Percentiles rank a stretch among this genome's conserved stretches.
Evolutionary conservation across 2,888 invertebrate genomes (phyloP).

Genomic region (Aleiodes testaceus): DNA sequence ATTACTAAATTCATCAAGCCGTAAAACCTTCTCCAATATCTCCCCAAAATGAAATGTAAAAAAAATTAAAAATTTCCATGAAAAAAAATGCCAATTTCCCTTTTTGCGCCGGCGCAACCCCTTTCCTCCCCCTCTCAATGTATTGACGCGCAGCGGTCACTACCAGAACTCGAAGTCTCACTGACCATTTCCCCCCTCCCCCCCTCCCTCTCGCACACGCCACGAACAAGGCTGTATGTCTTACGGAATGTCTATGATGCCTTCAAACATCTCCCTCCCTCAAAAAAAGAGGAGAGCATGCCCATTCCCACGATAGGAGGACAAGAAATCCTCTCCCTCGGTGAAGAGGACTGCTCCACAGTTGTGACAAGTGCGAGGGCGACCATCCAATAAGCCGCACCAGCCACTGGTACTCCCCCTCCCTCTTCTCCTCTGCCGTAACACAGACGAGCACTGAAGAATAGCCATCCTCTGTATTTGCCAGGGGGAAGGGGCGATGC

Average conservation of each 20-base stretch:
- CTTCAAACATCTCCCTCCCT: constrained; percentile 56
- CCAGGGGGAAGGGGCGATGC: neutral
- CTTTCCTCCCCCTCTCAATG: constrained; percentile 65
- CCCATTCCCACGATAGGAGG: constrained; percentile 45
- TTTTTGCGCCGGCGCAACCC: constrained; percentile 67
- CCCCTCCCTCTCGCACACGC: constrained; percentile 38
- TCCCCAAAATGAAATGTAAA: neutral
- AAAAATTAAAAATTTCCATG: neutral
- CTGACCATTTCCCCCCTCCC: constrained; percentile 60
- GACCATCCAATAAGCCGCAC: constrained; percentile 70
- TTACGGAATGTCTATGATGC: constrained; percentile 71
- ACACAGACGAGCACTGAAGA: too few species aligned
- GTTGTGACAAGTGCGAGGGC: constrained; percentile 68
- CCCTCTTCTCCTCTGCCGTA: constrained; percentile 32
- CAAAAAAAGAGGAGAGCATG: constrained; percentile 40
- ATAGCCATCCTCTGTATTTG: neutral
- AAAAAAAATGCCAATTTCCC: constrained; percentile 40
- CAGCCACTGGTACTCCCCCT: constrained; percentile 58
- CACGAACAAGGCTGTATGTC: constrained; percentile 63
- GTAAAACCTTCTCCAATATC: neutral
- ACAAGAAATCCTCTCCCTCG: constrained; percentile 34
- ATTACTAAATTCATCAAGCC: constrained; percentile 14
- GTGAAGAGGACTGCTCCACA: constrained; percentile 45
- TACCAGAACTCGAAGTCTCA: constrained; percentile 55
- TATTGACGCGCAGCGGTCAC: constrained; percentile 71